Evolutionary conservation across 2,113 vertebrate genomes (phyloP), one percentile per base, ranked within the genome.

Genomic region (Oxygymnocypris stewartii): DNA sequence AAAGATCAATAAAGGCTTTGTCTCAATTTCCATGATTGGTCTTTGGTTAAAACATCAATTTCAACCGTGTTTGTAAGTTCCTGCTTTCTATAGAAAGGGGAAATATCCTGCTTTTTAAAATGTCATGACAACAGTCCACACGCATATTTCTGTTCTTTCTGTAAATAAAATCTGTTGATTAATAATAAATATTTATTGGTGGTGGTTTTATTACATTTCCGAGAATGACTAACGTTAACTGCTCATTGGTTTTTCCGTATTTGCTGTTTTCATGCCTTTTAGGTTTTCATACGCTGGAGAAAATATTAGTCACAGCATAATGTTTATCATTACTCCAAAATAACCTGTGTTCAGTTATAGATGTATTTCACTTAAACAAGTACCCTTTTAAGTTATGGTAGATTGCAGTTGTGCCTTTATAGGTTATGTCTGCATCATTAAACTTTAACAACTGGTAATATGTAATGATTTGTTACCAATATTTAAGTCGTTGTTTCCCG

Each of bases 141-240:
- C 92, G 88, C 92, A 93, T 93, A 93, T 89, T 92, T 93, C 93
- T 93, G 89, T 94, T 90, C 74, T 93, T 95, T 95, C 91, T 95
- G 94, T 95, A 96, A 96, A 96, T 96, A 95, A 95, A 95, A 91
- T 93, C 87, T 94, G 94, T 95, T 95, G 91, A 94, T 94, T 95
- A 94, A 94, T 95, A 95, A 91, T 88, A 89, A 63, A 81, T 63
- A 59, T 79, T 73, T 67, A 82, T n/a, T 89, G 85, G 65, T 81
- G 83, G 82, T 47, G 59, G 81, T 85, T 83, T 87, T 88, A 25
- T 47, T 54, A 40, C 9, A 18, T 23, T 44, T 23, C 65, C 4
- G 7, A 40, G 40, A 42, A 35, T 75, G 78, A 80, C 25, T 75
- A 14, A 9, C 23, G 37, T 59, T 74, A 23, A 20, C 28, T 54